phyloP scores from a whole-genome alignment of 2,888 invertebrate species.

The Volucella zonaria region DNA sequence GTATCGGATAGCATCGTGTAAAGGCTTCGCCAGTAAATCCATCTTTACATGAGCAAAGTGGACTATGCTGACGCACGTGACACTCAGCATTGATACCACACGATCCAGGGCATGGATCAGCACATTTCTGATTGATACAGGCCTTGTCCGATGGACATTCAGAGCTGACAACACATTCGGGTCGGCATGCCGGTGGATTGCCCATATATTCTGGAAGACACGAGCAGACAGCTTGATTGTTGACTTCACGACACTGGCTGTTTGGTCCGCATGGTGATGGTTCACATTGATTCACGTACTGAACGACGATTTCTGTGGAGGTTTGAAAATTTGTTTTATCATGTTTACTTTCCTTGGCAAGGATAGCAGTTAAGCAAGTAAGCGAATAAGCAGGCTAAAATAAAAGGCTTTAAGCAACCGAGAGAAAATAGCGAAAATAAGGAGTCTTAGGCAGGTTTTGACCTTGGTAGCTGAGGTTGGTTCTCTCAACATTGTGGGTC shows the following conservation, averaged over 20 bases:
- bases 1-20: conserved; percentile 85
- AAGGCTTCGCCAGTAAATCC: conserved; percentile 91
- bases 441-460: neutral
- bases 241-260: conserved; percentile 87
- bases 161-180: conserved; percentile 91
- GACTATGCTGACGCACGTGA: conserved; percentile 91
- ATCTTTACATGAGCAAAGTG: conserved; percentile 89
- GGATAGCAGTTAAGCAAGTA: conserved; percentile 41
- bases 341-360: conserved; percentile 1
- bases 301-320: conserved; percentile 41
- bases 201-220: conserved; percentile 89
- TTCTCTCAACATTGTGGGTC: too few relatives aligned
- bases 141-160: conserved; percentile 90
- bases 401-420: neutral
- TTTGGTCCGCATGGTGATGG: conserved; percentile 92
- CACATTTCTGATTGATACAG: conserved; percentile 90
- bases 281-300: conserved; percentile 84
- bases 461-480: neutral
- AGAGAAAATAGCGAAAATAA: neutral
- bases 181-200: conserved; percentile 90
- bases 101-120: conserved; percentile 90
- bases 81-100: conserved; percentile 92
- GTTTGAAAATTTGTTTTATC: conserved; percentile 3
- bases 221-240: conserved; percentile 88
- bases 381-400: conserved; percentile 32